These are phyloP conservation scores for Platyscapa corneri DNA, from an alignment of 1,140 invertebrate species.

Conservation along the genomic window DNA sequence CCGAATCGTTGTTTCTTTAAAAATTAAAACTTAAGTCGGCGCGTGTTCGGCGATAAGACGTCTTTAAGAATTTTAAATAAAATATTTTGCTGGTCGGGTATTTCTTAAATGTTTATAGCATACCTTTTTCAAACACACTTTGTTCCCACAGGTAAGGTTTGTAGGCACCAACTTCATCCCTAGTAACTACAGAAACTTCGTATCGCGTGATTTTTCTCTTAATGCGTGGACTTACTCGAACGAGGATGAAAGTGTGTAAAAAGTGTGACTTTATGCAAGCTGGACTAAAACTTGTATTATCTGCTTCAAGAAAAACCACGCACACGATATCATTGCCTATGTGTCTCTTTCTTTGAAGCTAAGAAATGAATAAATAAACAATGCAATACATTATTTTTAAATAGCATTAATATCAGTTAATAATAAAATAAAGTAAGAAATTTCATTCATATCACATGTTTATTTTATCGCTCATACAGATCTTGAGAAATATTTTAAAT, in stretches of 20 bases:
- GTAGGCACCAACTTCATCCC: slow-evolving; percentile 97
- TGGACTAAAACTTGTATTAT: slow-evolving; percentile 93
- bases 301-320: slow-evolving; percentile 93
- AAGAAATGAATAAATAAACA: slow-evolving; percentile 59
- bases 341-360: slow-evolving; percentile 94
- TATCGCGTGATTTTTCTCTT: slow-evolving; percentile 90
- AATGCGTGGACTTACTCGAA: slow-evolving; percentile 88
- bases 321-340: slow-evolving; percentile 99
- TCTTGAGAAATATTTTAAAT: too few relatives aligned
- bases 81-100: neutral
- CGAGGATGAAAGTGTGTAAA: slow-evolving; percentile 92
- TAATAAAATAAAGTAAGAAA: neutral
- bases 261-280: slow-evolving; percentile 95
- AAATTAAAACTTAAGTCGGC: too few relatives aligned
- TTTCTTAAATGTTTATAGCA: neutral
- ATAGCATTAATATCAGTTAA: neutral
- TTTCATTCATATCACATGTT: neutral
- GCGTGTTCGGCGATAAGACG: too few relatives aligned
- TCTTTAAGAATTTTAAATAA: too few relatives aligned
- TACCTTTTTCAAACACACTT: slow-evolving; percentile 93
- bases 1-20: too few relatives aligned
- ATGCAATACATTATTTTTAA: neutral
- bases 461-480: too few relatives aligned
- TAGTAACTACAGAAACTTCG: slow-evolving; percentile 94
- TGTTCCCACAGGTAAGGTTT: slow-evolving; percentile 96